Conservation (phyloP, 2,113 vertebrate genomes). For the Pogonocichla stellata region DNA sequence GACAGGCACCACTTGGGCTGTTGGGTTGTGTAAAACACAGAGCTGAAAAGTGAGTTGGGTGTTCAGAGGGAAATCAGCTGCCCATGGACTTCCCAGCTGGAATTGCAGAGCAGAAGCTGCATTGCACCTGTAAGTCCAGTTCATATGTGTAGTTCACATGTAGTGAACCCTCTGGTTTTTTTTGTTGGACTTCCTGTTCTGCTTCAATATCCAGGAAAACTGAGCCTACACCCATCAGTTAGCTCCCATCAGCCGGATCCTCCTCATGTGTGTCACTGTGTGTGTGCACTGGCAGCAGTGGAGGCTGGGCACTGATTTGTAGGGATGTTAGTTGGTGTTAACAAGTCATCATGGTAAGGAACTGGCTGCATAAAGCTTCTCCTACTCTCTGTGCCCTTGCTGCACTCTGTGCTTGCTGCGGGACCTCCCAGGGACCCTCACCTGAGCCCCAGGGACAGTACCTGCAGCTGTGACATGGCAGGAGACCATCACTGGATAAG, state of each 20-base stretch:
- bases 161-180: not conserved
- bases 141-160: accelerated
- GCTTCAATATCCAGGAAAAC: not conserved
- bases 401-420: not conserved
- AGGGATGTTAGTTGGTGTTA: not conserved
- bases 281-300: not conserved
- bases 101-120: not conserved
- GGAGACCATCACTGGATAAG: not conserved
- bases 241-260: not conserved
- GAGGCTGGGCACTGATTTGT: not conserved
- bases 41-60: not conserved
- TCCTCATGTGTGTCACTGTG: accelerated
- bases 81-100: not conserved
- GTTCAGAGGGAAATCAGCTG: not conserved
- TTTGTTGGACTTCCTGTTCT: not conserved
- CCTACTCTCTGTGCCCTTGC: not conserved
- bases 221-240: not conserved
- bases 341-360: not conserved
- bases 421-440: too few relatives aligned
- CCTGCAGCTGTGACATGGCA: not conserved
- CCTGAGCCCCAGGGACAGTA: not conserved
- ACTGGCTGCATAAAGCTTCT: not conserved
- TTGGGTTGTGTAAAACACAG: accelerated
- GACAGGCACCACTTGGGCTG: not conserved
- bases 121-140: accelerated